A percentile compares a stretch with the other conserved stretches of the same genome.
Evolutionary conservation across 1,140 invertebrate genomes (phyloP).

Genomic region (Cydia strobilella): DNA sequence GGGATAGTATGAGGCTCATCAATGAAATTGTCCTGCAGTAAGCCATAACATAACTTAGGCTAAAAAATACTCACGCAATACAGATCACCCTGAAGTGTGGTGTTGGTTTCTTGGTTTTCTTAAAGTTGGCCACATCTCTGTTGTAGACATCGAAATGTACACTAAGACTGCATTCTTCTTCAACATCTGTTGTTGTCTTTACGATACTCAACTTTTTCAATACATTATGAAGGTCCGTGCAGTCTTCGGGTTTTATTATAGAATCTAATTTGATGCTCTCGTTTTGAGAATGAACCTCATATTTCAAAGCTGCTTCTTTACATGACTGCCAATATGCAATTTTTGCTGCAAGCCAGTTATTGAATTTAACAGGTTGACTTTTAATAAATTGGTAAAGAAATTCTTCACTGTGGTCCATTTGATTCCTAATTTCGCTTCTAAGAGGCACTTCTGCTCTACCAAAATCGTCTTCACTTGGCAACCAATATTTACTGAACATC

Average conservation of each 20-base stretch:
- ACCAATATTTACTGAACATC: constrained; percentile 54
- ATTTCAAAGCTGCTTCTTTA: constrained; percentile 43
- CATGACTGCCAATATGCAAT: constrained; percentile 61
- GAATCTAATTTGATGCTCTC: constrained; percentile 45
- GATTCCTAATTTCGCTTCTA: constrained; percentile 35
- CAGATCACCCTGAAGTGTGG: constrained; percentile 71
- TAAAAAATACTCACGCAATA: constrained; percentile 60
- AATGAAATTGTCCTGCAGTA: not conserved
- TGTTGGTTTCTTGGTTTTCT: constrained; percentile 59
- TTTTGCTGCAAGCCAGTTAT: constrained; percentile 64
- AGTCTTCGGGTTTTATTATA: constrained; percentile 63
- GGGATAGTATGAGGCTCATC: no score
- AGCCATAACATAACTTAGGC: constrained; percentile 1
- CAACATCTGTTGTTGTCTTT: constrained; percentile 42
- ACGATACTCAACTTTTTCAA: constrained; percentile 69
- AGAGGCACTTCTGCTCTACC: constrained; percentile 58
- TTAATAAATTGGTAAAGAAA: constrained; percentile 60
- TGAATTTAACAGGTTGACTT: constrained; percentile 46
- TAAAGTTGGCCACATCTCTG: constrained; percentile 70
- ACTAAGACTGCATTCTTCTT: constrained; percentile 46
- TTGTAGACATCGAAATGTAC: constrained; percentile 74
- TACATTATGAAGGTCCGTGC: constrained; percentile 54
- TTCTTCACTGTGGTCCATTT: constrained; percentile 45
- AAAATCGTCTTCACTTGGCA: constrained; percentile 59
- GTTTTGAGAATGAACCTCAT: constrained; percentile 47